These are phyloP conservation scores for Oscheius sp. DNA, from an alignment of 2,888 invertebrate genomes.

Conservation along the genomic window DNA sequence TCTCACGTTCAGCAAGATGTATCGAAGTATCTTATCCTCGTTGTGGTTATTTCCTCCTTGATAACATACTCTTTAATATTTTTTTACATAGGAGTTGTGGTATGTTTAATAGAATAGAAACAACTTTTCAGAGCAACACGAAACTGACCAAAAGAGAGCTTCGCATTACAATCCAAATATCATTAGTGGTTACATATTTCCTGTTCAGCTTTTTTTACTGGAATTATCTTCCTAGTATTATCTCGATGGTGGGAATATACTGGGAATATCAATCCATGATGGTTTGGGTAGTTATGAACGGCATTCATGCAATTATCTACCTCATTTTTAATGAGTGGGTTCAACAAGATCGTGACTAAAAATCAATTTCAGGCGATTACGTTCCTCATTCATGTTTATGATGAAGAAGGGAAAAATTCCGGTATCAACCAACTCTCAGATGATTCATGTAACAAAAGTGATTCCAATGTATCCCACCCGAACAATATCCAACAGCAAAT, in stretches of 20 bases:
- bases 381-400: not conserved
- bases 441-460: not conserved
- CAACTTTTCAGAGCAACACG: constrained; percentile 7
- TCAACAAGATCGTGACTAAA: too few relatives aligned
- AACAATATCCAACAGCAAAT: not conserved
- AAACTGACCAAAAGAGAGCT: constrained; percentile 19
- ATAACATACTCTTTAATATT: constrained; percentile 22
- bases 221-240: not conserved
- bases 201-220: constrained; percentile 24
- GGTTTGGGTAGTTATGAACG: constrained; percentile 30
- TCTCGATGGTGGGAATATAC: not conserved
- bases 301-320: constrained; percentile 27
- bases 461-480: not conserved
- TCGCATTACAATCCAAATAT: constrained; percentile 26
- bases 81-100: constrained; percentile 12
- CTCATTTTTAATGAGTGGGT: constrained; percentile 31
- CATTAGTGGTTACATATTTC: constrained; percentile 10
- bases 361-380: constrained; percentile 6
- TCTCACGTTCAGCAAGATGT: not conserved
- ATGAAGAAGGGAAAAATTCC: not conserved
- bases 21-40: constrained; percentile 7
- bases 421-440: not conserved
- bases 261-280: constrained; percentile 16
- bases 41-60: not conserved
- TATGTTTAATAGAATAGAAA: not conserved